Evolutionary conservation across 2,888 invertebrate species (phyloP).

Genomic region (Euzetes globulus): DNA sequence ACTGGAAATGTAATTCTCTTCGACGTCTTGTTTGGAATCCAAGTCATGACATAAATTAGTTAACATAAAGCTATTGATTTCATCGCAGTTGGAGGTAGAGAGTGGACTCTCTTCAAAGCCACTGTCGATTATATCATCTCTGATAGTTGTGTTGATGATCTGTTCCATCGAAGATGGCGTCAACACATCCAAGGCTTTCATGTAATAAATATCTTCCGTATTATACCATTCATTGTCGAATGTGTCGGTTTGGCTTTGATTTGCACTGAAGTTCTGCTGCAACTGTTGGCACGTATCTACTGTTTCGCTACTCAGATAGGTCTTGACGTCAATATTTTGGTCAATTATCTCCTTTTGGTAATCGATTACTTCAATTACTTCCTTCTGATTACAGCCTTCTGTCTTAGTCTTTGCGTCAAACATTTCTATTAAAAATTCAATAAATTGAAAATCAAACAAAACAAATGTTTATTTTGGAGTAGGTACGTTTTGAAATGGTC

Average conservation of each 20-base stretch:
- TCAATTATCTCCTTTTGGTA: slow-evolving; percentile 15
- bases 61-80: slow-evolving; percentile 17
- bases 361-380: not conserved
- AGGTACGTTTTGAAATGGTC: too few relatives aligned
- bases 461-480: too few relatives aligned
- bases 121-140: slow-evolving; percentile 17
- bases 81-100: slow-evolving; percentile 2
- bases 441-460: too few relatives aligned
- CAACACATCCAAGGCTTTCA: slow-evolving; percentile 19
- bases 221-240: slow-evolving; percentile 20
- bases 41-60: slow-evolving; percentile 7
- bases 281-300: not conserved
- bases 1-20: not conserved
- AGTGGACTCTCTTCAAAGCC: slow-evolving; percentile 21
- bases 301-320: not conserved
- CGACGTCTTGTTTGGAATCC: slow-evolving; percentile 7
- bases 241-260: slow-evolving; percentile 2
- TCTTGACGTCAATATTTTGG: slow-evolving; percentile 18
- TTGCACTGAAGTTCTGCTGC: not conserved
- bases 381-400: slow-evolving; percentile 8
- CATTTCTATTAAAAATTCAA: slow-evolving; percentile 5
- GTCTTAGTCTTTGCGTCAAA: slow-evolving; percentile 14
- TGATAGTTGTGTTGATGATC: not conserved
- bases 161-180: slow-evolving; percentile 19
- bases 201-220: slow-evolving; percentile 25